Evolutionary conservation across 2,797 vertebrate genomes (phyloP).

Genomic region (Muscicapa striata): DNA sequence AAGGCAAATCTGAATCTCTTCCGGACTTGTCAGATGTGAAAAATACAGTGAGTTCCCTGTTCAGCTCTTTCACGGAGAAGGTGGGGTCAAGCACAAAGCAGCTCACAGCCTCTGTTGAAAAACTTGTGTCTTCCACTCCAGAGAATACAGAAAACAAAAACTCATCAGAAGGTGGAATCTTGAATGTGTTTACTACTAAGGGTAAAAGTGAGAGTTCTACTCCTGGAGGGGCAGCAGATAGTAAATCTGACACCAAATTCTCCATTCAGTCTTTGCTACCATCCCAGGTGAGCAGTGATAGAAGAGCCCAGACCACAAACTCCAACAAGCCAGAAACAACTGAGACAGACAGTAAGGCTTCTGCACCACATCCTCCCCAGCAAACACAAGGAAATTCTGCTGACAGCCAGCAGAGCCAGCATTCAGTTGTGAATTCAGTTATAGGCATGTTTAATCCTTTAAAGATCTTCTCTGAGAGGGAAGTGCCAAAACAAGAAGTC

Average conservation of each 20-base stretch:
- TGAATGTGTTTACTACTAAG: conserved; percentile 78
- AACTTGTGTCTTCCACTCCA: conserved; percentile 70
- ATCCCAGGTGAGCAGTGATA: conserved; percentile 59
- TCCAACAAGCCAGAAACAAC: conserved; percentile 10
- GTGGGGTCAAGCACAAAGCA: conserved; percentile 84
- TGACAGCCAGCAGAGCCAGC: conserved; percentile 53
- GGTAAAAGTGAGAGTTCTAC: conserved; percentile 74
- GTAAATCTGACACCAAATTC: conserved; percentile 71
- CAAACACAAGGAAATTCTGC: background rate
- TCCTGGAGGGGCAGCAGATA: conserved; percentile 73
- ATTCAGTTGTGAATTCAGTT: conserved; percentile 76
- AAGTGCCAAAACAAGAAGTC: conserved; percentile 54
- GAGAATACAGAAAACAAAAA: conserved; percentile 67
- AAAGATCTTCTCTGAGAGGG: conserved; percentile 81
- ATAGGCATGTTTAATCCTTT: conserved; percentile 84
- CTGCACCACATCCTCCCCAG: background rate
- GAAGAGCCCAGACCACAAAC: background rate
- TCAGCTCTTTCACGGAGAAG: conserved; percentile 84
- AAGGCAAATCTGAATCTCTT: conserved; percentile 67
- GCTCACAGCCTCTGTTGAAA: conserved; percentile 78
- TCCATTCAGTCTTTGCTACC: conserved; percentile 72
- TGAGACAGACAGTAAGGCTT: background rate
- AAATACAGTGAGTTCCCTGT: conserved; percentile 86
- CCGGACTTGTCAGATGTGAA: conserved; percentile 82
- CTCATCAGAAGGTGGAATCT: conserved; percentile 77